Conservation (phyloP, 2,888 invertebrate species). For the Drosophila borealis region DNA sequence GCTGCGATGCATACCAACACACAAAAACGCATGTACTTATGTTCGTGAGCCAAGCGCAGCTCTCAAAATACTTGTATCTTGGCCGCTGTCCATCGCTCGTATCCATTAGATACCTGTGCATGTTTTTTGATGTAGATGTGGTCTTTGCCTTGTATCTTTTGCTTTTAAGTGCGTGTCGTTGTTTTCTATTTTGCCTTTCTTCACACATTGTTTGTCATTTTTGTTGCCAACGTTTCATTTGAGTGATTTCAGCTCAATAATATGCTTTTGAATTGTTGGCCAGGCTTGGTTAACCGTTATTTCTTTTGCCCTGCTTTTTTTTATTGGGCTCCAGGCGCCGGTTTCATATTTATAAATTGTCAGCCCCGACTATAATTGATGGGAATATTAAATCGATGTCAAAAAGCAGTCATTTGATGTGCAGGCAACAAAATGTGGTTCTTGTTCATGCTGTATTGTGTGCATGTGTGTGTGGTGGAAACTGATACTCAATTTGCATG, state of each 20-base stretch:
- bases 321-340: conserved; percentile 25
- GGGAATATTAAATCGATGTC: conserved; percentile 59
- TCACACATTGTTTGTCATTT: conserved; percentile 32
- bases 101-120: conserved; percentile 73
- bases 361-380: conserved; percentile 46
- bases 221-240: conserved; percentile 18
- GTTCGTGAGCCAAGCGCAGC: conserved; percentile 29
- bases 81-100: conserved; percentile 55
- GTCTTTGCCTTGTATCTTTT: conserved; percentile 21
- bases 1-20: conserved; percentile 7
- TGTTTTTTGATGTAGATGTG: conserved; percentile 46
- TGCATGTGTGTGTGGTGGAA: conserved; percentile 8
- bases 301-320: conserved; percentile 5
- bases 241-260: conserved; percentile 27
- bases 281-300: conserved; percentile 43
- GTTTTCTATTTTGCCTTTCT: conserved; percentile 43
- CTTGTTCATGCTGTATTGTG: neutral
- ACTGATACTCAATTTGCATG: conserved; percentile 42
- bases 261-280: conserved; percentile 37
- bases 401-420: conserved; percentile 28
- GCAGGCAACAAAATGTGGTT: conserved; percentile 2
- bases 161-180: conserved; percentile 50
- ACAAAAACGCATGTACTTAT: neutral
- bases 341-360: conserved; percentile 47
- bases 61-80: conserved; percentile 47